phyloP scores from a whole-genome alignment of 2,888 invertebrate genomes.

The Cheilosia grossa region DNA sequence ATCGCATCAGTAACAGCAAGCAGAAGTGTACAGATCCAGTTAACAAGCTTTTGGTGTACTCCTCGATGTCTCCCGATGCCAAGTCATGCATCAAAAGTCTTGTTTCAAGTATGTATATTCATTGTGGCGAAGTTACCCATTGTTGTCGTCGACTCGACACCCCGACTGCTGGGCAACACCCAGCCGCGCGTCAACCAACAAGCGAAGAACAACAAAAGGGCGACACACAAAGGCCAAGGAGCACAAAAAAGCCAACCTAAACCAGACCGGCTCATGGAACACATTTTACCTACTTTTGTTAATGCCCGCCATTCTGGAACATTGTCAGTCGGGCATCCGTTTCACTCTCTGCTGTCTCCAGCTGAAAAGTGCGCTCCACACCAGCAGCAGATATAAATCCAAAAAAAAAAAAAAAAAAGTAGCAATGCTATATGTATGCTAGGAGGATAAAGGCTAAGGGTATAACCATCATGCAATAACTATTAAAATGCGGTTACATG shows the following conservation, averaged over 20 bases:
- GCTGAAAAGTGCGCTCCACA: constrained; percentile 34
- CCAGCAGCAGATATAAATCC: background rate
- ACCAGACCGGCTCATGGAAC: constrained; percentile 46
- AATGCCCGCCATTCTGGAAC: constrained; percentile 64
- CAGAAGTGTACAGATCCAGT: constrained; percentile 8
- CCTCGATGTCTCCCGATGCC: constrained; percentile 65
- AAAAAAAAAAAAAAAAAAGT: constrained; percentile 7
- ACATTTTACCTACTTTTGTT: constrained; percentile 72
- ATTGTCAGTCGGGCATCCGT: constrained; percentile 66
- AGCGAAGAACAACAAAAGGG: constrained; percentile 67
- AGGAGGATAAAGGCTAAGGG: constrained; percentile 75
- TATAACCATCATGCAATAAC: constrained; percentile 73
- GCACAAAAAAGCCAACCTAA: constrained; percentile 19
- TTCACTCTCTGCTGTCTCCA: constrained; percentile 32
- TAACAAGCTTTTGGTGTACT: constrained; percentile 41
- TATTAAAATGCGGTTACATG: constrained; percentile 75
- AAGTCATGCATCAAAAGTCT: constrained; percentile 67
- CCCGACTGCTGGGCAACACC: constrained; percentile 47
- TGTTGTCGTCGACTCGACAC: constrained; percentile 50
- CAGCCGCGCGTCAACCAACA: constrained; percentile 35
- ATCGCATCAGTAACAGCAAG: constrained; percentile 3
- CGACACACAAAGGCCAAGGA: constrained; percentile 59
- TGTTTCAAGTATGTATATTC: constrained; percentile 46
- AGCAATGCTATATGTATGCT: constrained; percentile 63
- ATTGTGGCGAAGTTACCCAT: constrained; percentile 58